Evolutionary conservation across 2,113 vertebrate genomes (phyloP).

Genomic region (Gopherus evgoodei): DNA sequence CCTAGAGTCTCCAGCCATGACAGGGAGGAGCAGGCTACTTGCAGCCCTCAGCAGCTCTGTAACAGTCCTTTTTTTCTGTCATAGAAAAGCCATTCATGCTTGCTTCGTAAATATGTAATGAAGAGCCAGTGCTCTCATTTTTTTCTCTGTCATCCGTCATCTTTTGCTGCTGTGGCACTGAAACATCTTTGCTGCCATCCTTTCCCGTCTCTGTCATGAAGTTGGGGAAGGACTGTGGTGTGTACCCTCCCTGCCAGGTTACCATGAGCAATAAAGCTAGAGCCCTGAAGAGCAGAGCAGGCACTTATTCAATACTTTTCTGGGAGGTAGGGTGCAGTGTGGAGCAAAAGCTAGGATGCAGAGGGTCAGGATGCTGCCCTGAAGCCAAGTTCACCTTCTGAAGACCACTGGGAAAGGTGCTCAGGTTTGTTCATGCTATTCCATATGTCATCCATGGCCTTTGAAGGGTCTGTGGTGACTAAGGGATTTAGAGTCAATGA

Average conservation of each 20-base stretch:
- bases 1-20: not conserved
- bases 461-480: not conserved
- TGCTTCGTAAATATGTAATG: not conserved
- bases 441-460: not conserved
- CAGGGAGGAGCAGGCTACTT: not conserved
- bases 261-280: too few species aligned
- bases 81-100: conserved; percentile 7
- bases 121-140: conserved; percentile 24
- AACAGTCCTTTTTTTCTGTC: conserved; percentile 1
- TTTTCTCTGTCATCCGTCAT: not conserved
- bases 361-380: not conserved
- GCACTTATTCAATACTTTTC: not conserved
- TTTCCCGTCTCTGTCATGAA: not conserved
- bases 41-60: not conserved
- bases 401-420: not conserved
- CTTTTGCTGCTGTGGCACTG: not conserved
- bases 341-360: not conserved
- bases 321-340: not conserved
- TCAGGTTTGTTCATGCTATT: not conserved
- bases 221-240: not conserved
- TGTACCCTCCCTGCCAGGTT: not conserved
- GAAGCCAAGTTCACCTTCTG: not conserved
- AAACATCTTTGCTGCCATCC: not conserved
- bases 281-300: not conserved
- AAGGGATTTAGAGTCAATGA: too few species aligned